Conservation (phyloP, 2,888 invertebrate genomes). For the Ochlodes sylvanus region DNA sequence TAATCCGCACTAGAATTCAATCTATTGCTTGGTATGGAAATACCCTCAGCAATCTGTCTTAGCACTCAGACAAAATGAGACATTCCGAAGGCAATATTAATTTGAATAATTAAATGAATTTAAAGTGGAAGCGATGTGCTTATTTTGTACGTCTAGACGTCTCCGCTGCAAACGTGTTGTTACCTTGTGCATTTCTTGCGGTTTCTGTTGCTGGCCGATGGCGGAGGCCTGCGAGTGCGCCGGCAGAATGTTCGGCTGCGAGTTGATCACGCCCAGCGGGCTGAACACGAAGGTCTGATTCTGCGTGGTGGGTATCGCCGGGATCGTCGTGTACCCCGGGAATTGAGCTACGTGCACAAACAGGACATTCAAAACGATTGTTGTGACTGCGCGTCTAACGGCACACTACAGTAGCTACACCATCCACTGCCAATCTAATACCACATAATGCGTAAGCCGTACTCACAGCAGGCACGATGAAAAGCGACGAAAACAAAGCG, state of each 20-base stretch:
- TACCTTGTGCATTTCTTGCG: conserved; percentile 88
- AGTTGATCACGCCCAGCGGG: conserved; percentile 88
- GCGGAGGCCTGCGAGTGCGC: conserved; percentile 83
- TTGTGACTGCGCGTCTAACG: neutral
- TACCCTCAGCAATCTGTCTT: no score
- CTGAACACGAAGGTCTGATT: conserved; percentile 92
- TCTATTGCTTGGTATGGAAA: no score
- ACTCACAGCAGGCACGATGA: conserved; percentile 5
- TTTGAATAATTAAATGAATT: no score
- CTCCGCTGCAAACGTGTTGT: no score
- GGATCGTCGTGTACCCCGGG: conserved; percentile 92
- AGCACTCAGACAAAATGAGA: no score
- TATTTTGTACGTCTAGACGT: no score
- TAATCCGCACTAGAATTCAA: no score
- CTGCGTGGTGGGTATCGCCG: conserved; percentile 91
- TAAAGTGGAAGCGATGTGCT: no score
- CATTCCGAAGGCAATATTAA: no score
- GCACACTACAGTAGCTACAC: neutral
- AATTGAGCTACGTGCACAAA: conserved; percentile 77
- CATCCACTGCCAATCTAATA: neutral
- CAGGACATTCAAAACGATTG: conserved; percentile 11
- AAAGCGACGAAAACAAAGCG: neutral
- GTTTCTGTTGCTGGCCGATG: conserved; percentile 84
- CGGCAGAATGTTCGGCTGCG: conserved; percentile 87
- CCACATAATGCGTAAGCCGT: conserved; percentile 6